Evolutionary conservation across 1,140 invertebrate species (phyloP).

Genomic region (Pteromalus puparum): DNA sequence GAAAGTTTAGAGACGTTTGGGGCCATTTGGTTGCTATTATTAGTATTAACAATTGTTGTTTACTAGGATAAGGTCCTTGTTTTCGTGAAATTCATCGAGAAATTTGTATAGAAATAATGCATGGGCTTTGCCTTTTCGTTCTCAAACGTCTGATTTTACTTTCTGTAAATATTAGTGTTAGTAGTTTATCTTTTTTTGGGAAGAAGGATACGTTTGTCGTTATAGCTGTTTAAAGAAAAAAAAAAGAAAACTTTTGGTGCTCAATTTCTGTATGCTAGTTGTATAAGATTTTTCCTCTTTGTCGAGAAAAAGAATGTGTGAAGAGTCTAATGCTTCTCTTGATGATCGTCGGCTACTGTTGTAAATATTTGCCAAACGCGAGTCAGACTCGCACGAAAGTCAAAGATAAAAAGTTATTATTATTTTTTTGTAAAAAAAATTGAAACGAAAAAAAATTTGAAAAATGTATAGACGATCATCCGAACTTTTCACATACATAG

Average conservation of each 20-base stretch:
- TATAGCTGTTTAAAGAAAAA: constrained; percentile 34
- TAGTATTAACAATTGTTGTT: constrained; percentile 43
- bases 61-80: constrained; percentile 37
- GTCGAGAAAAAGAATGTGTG: constrained; percentile 31
- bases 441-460: neutral
- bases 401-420: constrained; percentile 36
- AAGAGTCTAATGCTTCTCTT: neutral
- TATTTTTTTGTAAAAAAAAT: constrained; percentile 38
- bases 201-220: constrained; percentile 42
- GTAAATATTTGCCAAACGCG: constrained; percentile 43
- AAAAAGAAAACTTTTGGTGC: constrained; percentile 46
- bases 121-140: constrained; percentile 10
- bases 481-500: constrained; percentile 47
- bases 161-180: constrained; percentile 50
- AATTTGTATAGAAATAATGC: neutral
- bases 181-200: constrained; percentile 35
- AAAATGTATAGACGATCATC: constrained; percentile 34
- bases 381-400: constrained; percentile 34
- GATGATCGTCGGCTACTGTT: constrained; percentile 33
- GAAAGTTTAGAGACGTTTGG: constrained; percentile 32
- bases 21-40: constrained; percentile 32
- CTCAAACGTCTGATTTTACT: constrained; percentile 48
- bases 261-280: constrained; percentile 37
- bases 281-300: constrained; percentile 27
- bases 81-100: constrained; percentile 24